Evolutionary conservation across 2,888 invertebrate genomes (phyloP), one percentile per base, ranked within the genome.

Genomic region (Eristalis intricaria): DNA sequence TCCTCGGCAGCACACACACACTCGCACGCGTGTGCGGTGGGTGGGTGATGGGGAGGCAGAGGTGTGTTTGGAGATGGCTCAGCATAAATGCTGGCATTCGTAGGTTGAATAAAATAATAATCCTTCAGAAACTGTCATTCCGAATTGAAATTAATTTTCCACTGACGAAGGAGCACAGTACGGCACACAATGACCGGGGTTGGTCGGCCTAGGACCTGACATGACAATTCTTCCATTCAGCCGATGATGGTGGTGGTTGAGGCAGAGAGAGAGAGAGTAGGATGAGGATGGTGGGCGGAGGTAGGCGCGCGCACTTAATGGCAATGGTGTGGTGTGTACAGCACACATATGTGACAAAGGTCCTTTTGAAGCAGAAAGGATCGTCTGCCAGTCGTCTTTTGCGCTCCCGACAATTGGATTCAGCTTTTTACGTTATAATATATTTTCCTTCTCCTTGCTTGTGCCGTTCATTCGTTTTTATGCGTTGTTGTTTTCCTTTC

Each of bases 71-170:
- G 73, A 70, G 69, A 82, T 78, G 77, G 82, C 74, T 77, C 69
- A 65, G 85, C 77, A 66, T 85, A 78, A 78, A 82, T 38, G 38
- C 3, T 32, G 32, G 32, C 38, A 13, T 1, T 38, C 38, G 38
- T 11, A 13, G 8, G 83, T 66, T 75, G 86, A 83, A 86, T 86
- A 83, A 86, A 86, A 86, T 86, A 86, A 86, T 83, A 86, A 86
- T 86, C 86, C 83, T 86, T 86, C 86, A 86, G 83, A 83, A 86
- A 79, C 86, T 83, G 86, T 86, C 86, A 83, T 83, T 86, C 63
- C 63, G 83, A 86, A 83, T 86, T 79, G 86, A 86, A 86, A 86
- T 86, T 86, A 86, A 86, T 86, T 86, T 86, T 83, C 70, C 78
- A 83, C 66, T 69, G 76, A 74, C 63, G 35, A 70, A 78, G 64